phyloP scores from a whole-genome alignment of 2,113 vertebrate genomes.

The Urocitellus parryii region DNA sequence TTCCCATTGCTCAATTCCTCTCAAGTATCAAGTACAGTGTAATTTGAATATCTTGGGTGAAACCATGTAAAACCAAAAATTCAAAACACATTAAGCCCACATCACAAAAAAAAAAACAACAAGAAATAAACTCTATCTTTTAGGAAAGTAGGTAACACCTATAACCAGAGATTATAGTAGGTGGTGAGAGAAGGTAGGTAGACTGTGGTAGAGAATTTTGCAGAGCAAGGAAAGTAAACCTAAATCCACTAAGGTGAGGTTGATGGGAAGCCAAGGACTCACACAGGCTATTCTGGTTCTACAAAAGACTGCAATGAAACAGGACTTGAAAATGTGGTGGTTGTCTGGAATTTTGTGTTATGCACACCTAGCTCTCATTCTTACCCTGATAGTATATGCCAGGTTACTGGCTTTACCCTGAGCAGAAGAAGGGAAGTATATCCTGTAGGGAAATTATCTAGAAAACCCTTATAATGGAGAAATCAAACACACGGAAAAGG shows the following conservation, averaged over 20 bases:
- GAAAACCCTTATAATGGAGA: background rate
- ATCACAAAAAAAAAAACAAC: background rate
- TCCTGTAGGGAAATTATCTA: background rate
- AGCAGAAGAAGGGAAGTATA: background rate
- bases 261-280: background rate
- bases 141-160: background rate
- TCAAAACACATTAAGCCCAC: background rate
- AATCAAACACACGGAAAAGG: background rate
- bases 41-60: background rate
- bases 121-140: background rate
- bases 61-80: background rate
- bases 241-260: fast-evolving
- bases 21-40: background rate
- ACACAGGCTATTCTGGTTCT: background rate
- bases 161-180: background rate
- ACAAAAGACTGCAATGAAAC: fast-evolving
- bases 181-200: background rate
- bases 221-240: background rate
- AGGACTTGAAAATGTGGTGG: background rate
- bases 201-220: background rate
- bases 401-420: background rate
- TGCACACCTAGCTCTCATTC: background rate
- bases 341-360: background rate
- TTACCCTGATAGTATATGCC: fast-evolving
- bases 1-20: background rate